These are phyloP conservation scores for Thera obeliscata DNA, from an alignment of 2,888 invertebrate species.

Conservation along the genomic window DNA sequence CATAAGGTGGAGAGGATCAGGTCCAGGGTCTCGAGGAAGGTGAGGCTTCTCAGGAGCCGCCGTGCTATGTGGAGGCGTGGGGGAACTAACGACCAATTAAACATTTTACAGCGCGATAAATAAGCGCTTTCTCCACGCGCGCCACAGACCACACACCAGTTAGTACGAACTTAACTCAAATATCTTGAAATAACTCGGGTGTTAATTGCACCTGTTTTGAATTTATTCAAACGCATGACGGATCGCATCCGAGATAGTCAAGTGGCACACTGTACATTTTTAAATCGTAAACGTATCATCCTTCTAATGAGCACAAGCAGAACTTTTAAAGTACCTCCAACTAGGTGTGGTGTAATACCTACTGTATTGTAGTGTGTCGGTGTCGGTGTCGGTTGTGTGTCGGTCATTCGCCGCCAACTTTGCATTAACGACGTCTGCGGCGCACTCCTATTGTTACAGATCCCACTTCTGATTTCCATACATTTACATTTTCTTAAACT, in stretches of 20 bases:
- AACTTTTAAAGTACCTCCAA: not conserved
- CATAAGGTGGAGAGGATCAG: not conserved
- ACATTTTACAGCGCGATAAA: slow-evolving; percentile 13
- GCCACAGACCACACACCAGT: not conserved
- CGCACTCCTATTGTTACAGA: slow-evolving; percentile 18
- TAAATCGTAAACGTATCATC: not conserved
- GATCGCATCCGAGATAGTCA: not conserved
- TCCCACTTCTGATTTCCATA: slow-evolving; percentile 32
- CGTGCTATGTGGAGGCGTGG: not conserved
- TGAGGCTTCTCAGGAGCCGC: too few relatives aligned
- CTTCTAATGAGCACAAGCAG: not conserved
- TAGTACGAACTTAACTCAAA: not conserved
- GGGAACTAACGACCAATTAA: slow-evolving; percentile 4
- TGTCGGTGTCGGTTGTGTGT: not conserved
- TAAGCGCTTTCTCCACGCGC: slow-evolving; percentile 3
- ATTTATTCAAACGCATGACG: slow-evolving; percentile 6
- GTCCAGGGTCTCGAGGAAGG: not conserved
- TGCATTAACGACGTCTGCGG: slow-evolving; percentile 17
- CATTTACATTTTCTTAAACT: slow-evolving; percentile 41
- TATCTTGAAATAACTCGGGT: not conserved
- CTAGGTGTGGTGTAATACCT: too few relatives aligned
- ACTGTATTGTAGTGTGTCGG: too few relatives aligned
- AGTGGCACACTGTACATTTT: not conserved
- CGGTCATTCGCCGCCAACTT: not conserved
- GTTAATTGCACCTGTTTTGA: slow-evolving; percentile 17